Base-by-base conservation (phyloP, 2,797 vertebrate species). In the Lophotriccus pileatus region DNA sequence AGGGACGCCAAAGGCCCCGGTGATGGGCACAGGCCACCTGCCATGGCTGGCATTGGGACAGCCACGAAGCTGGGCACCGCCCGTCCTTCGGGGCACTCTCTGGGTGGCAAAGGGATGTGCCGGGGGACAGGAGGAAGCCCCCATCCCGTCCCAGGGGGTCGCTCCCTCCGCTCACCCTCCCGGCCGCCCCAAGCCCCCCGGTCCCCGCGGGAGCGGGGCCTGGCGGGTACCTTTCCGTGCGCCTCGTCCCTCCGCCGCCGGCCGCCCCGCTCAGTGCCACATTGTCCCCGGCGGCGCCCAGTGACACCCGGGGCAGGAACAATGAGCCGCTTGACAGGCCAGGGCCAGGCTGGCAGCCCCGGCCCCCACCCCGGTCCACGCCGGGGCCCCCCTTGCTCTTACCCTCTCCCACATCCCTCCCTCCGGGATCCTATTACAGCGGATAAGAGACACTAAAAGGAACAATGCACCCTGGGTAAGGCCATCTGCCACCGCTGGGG, bases 391-490 rank as follows among this genome's bases (percentile, higher is more conserved):
- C 96, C 97, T 94, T 87, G 95, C 96, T 96, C 95, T 94, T 97
- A 96, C 96, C 98, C 97, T 97, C 98, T 98, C 97, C 98, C 98
- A 98, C 98, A 98, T 96, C 96, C 95, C 96, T 96, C 96, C 97
- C 97, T 96, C 97, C 96, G 92, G 98, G 98, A 98, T 98, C 98
- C 98, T 98, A 98, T 98, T 98, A 98, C 98, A 98, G 96, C 97
- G 97, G 97, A 97, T 98, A 97, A 98, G 97, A 98, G 98, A 96
- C 97, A 97, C 97, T 95, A 96, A 95, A 93, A 94, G 95, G 96
- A 97, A 98, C 96, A 98, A 96, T 97, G 98, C 97, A 91, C 94
- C 83, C 96, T 96, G 95, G 94, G 93, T 93, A 94, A 95, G 95
- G 94, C 95, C 95, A 95, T 96, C 96, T 96, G 96, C 95, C 96